Evolutionary conservation across 2,113 vertebrate genomes (phyloP), one percentile per base, ranked within the genome.

Genomic region (Felis chaus): DNA sequence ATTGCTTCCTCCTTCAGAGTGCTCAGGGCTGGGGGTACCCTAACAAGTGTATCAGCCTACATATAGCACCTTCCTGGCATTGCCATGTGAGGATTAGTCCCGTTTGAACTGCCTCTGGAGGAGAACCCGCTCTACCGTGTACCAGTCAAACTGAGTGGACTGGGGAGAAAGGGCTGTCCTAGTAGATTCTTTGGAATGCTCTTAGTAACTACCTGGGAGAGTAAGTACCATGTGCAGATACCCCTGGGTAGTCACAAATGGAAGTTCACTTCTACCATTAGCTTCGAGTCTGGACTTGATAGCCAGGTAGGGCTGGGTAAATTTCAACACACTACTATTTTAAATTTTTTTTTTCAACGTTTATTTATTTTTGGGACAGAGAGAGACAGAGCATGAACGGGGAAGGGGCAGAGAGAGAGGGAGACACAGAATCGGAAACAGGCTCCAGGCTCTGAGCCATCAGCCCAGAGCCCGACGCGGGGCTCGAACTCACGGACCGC

Each of bases 261-360:
- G 57, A 92, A 85, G 27, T 36, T 87, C n/a, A 39, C 19, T 23
- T 73, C 36, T 68, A 41, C 16, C 15, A 25, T 74, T 91, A 53
- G 5, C 84, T 95, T 88, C 31, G 39, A 69, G 10, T 76, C 25
- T 83, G 12, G 33, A 95, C 78, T 74, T 86, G 41, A 90, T 55
- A 94, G 78, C 31, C 61, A 84, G 1, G 7, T 84, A 33, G 39
- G 19, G 57, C 66, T 69, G 21, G 48, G 33, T 90, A 45, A 95
- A 66, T 39, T 89, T 97, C 61, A 89, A 76, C 91, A 80, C 13
- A 85, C 9, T 79, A 21, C 57, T 68, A 76, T 57, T 85, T 95
- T 66, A 12, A 90, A 96, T 36, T 36, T 36, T 36, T 36, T 36
- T 36, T 36, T 36, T n/a, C n/a, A n/a, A 2, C 36, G 36, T 2